A percentile compares a stretch with the other conserved stretches of the same genome.
Conservation (phyloP, 2,888 invertebrate species). For the Parnassius orleans region DNA sequence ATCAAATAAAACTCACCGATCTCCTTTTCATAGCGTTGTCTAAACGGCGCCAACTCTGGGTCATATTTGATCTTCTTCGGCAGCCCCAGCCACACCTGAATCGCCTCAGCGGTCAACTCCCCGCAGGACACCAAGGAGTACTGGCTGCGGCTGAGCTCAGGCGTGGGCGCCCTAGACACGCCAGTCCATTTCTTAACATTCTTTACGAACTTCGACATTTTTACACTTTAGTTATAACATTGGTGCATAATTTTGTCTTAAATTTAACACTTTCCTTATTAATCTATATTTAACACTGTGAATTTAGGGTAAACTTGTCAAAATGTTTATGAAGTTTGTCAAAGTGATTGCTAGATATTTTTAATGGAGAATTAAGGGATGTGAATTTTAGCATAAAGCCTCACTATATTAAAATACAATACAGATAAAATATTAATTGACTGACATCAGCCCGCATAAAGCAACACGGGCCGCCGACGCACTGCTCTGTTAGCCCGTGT, state of each 20-base stretch:
- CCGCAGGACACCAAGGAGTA: slow-evolving; percentile 72
- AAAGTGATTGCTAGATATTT: slow-evolving; percentile 19
- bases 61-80: slow-evolving; percentile 85
- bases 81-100: slow-evolving; percentile 83
- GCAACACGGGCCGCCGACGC: no score
- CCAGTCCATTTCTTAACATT: slow-evolving; percentile 56
- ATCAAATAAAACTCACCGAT: slow-evolving; percentile 52
- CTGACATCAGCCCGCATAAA: no score
- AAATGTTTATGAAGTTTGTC: slow-evolving; percentile 6
- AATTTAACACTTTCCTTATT: neutral
- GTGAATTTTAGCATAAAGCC: neutral
- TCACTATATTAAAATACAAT: neutral
- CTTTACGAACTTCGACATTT: slow-evolving; percentile 53
- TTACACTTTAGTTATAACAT: slow-evolving; percentile 12
- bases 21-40: slow-evolving; percentile 75
- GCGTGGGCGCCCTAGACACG: slow-evolving; percentile 49
- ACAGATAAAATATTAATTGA: no score
- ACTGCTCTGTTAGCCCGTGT: no score
- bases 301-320: slow-evolving; percentile 2
- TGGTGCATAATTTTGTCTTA: neutral
- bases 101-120: slow-evolving; percentile 80
- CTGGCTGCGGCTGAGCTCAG: slow-evolving; percentile 71
- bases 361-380: neutral
- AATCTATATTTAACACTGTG: neutral
- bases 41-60: slow-evolving; percentile 82